Evolutionary conservation across 1,140 invertebrate species (phyloP).

Genomic region (Heliothis subflexa): DNA sequence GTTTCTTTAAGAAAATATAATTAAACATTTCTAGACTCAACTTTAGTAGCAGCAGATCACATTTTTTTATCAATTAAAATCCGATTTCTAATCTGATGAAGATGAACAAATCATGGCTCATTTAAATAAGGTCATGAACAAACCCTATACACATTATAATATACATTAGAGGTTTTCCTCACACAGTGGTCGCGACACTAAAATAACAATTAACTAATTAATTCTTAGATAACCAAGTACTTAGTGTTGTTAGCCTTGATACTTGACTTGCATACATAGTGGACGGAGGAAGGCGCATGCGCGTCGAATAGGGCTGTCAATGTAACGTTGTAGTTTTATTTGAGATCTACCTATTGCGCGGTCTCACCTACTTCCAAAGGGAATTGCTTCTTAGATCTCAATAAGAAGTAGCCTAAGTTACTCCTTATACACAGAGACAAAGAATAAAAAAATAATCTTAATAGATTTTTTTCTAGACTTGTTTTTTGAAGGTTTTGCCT

Average conservation of each 20-base stretch:
- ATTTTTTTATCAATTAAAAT: too few relatives aligned
- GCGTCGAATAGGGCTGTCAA: conserved; percentile 14
- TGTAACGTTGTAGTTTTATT: background rate
- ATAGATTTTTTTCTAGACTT: too few relatives aligned
- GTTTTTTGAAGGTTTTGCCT: too few relatives aligned
- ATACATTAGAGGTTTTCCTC: conserved; percentile 7
- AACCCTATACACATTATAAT: background rate
- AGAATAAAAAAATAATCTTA: too few relatives aligned
- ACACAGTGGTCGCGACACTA: background rate
- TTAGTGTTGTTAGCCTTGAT: conserved; percentile 36
- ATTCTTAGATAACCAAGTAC: conserved; percentile 36
- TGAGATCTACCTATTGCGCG: too few relatives aligned
- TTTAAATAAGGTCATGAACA: conserved; percentile 7
- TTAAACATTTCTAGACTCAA: too few relatives aligned
- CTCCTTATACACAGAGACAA: too few relatives aligned
- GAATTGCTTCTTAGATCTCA: too few relatives aligned
- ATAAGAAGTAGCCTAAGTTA: too few relatives aligned
- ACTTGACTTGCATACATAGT: conserved; percentile 29
- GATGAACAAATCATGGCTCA: background rate
- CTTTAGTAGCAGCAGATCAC: too few relatives aligned
- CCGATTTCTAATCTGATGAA: background rate
- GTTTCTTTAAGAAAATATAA: too few relatives aligned
- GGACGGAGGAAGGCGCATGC: conserved; percentile 27
- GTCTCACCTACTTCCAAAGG: too few relatives aligned
- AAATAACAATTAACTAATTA: conserved; percentile 46